A percentile compares a stretch with the other conserved stretches of the same genome.
Conservation (phyloP, 2,797 vertebrate genomes). For the Poecile montanus region DNA sequence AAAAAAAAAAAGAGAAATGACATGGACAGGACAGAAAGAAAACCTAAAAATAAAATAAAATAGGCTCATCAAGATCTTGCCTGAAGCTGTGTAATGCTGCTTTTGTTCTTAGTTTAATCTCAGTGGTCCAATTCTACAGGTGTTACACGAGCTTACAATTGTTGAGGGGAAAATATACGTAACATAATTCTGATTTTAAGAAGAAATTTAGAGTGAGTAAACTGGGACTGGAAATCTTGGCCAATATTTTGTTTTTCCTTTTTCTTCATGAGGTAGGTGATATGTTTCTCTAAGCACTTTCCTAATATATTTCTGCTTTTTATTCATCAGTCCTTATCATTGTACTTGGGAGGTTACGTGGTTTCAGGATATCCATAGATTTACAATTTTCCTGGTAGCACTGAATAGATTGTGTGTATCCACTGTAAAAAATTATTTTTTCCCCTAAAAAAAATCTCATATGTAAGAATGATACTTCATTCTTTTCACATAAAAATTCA, state of each 20-base stretch:
- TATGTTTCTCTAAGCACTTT: too few species aligned
- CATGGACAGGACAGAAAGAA: not conserved
- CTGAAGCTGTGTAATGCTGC: not conserved
- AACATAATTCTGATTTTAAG: not conserved
- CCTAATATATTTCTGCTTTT: too few species aligned
- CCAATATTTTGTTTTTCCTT: not conserved
- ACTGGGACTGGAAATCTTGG: not conserved
- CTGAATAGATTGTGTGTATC: not conserved
- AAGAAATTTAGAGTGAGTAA: not conserved
- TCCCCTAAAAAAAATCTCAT: not conserved
- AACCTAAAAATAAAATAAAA: not conserved
- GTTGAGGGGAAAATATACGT: not conserved
- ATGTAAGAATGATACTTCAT: not conserved
- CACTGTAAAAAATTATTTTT: not conserved
- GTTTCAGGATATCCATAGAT: not conserved
- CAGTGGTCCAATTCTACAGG: not conserved
- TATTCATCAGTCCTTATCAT: too few species aligned
- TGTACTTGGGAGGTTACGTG: too few species aligned
- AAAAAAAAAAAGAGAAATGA: not conserved
- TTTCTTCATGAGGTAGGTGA: not conserved
- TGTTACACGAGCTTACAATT: not conserved
- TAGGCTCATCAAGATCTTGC: not conserved
- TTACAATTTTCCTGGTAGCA: not conserved
- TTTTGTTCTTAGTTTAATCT: not conserved
- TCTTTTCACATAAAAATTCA: not conserved